Percentiles rank a stretch among this genome's conserved stretches.
phyloP scores from a whole-genome alignment of 1,140 invertebrate species.

The Hyphantria cunea region DNA sequence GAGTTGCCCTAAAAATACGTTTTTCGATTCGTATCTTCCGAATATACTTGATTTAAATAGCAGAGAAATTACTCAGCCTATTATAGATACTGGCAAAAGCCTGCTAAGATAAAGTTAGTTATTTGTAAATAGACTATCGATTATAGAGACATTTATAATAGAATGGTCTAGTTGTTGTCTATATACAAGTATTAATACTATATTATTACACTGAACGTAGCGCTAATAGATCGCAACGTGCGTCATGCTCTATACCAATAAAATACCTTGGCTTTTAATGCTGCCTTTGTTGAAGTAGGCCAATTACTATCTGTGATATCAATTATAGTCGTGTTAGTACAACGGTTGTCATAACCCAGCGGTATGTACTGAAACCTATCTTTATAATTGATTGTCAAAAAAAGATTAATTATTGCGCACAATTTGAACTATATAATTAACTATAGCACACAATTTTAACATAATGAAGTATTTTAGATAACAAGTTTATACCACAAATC shows the following conservation, averaged over 20 bases:
- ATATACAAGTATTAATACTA: not conserved
- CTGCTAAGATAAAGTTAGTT: too few relatives aligned
- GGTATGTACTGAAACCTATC: slow-evolving; percentile 11
- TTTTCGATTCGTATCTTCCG: too few relatives aligned
- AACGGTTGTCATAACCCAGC: slow-evolving; percentile 32
- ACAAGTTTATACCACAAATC: slow-evolving; percentile 9
- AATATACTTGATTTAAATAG: too few relatives aligned
- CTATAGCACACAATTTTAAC: slow-evolving; percentile 1
- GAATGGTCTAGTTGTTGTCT: too few relatives aligned
- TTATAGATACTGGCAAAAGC: too few relatives aligned
- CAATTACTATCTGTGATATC: slow-evolving; percentile 56
- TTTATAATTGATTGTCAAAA: slow-evolving; percentile 27
- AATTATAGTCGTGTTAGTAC: slow-evolving; percentile 42
- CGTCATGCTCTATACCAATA: slow-evolving; percentile 55
- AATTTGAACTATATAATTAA: slow-evolving; percentile 21
- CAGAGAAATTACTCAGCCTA: too few relatives aligned
- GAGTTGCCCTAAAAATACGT: too few relatives aligned
- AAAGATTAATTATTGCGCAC: too few relatives aligned
- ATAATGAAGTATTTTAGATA: slow-evolving; percentile 8
- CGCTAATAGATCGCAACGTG: slow-evolving; percentile 48
- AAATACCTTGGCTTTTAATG: slow-evolving; percentile 55
- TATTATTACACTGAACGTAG: slow-evolving; percentile 14
- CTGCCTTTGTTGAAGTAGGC: slow-evolving; percentile 58
- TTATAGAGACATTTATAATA: too few relatives aligned
- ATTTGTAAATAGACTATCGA: too few relatives aligned